A percentile compares a stretch with the other conserved stretches of the same genome.
These are phyloP conservation scores for Calonectris borealis DNA, from an alignment of 2,113 vertebrate species.

Conservation along the genomic window DNA sequence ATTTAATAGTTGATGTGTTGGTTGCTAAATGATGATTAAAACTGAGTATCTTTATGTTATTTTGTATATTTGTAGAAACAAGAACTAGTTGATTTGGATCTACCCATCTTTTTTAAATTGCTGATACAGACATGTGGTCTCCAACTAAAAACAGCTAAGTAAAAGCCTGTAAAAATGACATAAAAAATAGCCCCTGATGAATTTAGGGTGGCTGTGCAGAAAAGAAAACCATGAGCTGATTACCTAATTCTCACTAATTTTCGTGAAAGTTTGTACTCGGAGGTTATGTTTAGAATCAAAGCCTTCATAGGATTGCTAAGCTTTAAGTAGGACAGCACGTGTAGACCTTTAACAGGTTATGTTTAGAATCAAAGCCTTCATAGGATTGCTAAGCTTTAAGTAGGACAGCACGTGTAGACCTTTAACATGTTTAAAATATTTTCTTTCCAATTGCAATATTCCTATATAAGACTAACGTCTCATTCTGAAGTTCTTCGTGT, in stretches of 20 bases:
- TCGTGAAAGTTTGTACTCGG: not conserved
- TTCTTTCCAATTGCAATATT: not conserved
- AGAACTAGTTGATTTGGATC: not conserved
- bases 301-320: not conserved
- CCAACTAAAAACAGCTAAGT: not conserved
- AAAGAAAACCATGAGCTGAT: slow-evolving; percentile 9
- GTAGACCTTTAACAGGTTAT: not conserved
- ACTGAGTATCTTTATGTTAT: not conserved
- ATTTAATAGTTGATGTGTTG: not conserved
- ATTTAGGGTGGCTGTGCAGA: not conserved
- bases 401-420: not conserved
- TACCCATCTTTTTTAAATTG: not conserved
- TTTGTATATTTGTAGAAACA: not conserved
- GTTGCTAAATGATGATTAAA: not conserved
- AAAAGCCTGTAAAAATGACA: not conserved
- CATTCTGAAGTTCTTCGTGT: not conserved
- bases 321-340: not conserved
- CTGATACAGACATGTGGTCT: not conserved
- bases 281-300: not conserved
- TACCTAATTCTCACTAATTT: slow-evolving; percentile 31
- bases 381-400: not conserved
- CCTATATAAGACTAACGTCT: not conserved
- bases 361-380: not conserved
- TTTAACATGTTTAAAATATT: not conserved
- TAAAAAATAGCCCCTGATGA: not conserved